These are phyloP conservation scores for Megalopta genalis DNA, from an alignment of 1,140 invertebrate genomes.

Conservation along the genomic window DNA sequence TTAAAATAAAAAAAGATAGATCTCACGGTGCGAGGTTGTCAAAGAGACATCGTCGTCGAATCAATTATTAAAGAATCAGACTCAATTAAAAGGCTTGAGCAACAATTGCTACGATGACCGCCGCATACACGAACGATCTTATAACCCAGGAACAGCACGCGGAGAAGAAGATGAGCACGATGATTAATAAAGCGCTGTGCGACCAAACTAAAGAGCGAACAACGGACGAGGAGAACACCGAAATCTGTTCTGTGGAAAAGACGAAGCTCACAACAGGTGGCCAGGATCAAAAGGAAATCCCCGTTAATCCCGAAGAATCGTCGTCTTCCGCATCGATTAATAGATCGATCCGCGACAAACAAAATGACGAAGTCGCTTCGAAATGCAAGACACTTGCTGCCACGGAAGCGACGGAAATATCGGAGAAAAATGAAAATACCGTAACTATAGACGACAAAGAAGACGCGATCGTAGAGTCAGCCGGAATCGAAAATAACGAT, in stretches of 20 bases:
- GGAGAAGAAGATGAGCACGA: constrained; percentile 30
- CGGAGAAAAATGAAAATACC: background rate
- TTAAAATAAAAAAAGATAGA: constrained; percentile 16
- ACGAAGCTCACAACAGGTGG: constrained; percentile 42
- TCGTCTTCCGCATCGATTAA: background rate
- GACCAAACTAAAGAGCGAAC: constrained; percentile 19
- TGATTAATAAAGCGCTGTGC: constrained; percentile 4
- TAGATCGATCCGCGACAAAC: background rate
- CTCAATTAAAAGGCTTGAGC: constrained; percentile 47
- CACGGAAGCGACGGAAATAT: background rate
- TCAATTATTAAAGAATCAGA: constrained; percentile 41
- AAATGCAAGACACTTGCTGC: background rate
- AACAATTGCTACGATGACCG: constrained; percentile 50
- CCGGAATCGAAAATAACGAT: background rate
- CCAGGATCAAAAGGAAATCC: constrained; percentile 23
- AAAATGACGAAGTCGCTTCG: background rate
- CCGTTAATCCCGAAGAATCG: background rate
- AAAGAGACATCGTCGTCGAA: constrained; percentile 32
- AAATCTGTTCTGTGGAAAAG: constrained; percentile 11
- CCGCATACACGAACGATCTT: constrained; percentile 46
- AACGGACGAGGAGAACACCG: background rate
- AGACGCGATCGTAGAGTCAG: background rate
- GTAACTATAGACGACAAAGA: no score
- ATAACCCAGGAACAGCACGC: constrained; percentile 23
- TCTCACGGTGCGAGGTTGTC: constrained; percentile 22